Base-by-base conservation (phyloP, 2,888 invertebrate genomes). In the Sussaba pulchella region DNA sequence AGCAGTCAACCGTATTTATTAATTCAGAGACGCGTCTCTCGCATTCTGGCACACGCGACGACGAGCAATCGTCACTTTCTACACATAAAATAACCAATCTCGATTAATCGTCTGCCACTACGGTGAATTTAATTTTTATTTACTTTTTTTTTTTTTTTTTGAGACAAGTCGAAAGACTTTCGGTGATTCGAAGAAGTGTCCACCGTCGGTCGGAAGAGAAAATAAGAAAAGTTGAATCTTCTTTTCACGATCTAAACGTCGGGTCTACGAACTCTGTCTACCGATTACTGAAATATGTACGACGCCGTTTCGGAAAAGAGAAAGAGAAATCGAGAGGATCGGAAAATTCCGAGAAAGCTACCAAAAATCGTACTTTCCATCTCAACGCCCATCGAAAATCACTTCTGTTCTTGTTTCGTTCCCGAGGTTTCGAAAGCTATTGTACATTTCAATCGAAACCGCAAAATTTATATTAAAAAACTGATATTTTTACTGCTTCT, bases 11-110 rank as follows among this genome's bases (percentile, higher is more conserved):
- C 19, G 69, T 72, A 36, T 81, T 84, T 66, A 82, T 73, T 78
- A 84, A 82, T 83, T 82, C 73, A 81, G 74, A 54, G 69, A 47
- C 69, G 36, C 67, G 57, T 71, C 31, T 71, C 63, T 57, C 36
- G 50, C 14, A 54, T 52, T 77, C 76, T 52, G 50, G 54, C 24
- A 71, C 59, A 54, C 17, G 17, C 31, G 45, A 66, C 31, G 24
- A 43, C 26, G 26, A 71, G 78, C 71, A 72, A 76, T 82, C 61
- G 69, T 69, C 78, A 82, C 82, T 82, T 84, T 83, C 84, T 83
- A 57, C 31, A 82, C 81, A 71, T 70, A 64, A 83, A 85, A 82
- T 80, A n/a, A 6, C 31, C 69, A 79, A 66, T 66, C 79, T 82
- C 54, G 75, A 83, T 80, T 57, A 77, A 83, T 71, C 67, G 71